Evolutionary conservation across 2,797 vertebrate species (phyloP).

Genomic region (Fistularia commersonii): DNA sequence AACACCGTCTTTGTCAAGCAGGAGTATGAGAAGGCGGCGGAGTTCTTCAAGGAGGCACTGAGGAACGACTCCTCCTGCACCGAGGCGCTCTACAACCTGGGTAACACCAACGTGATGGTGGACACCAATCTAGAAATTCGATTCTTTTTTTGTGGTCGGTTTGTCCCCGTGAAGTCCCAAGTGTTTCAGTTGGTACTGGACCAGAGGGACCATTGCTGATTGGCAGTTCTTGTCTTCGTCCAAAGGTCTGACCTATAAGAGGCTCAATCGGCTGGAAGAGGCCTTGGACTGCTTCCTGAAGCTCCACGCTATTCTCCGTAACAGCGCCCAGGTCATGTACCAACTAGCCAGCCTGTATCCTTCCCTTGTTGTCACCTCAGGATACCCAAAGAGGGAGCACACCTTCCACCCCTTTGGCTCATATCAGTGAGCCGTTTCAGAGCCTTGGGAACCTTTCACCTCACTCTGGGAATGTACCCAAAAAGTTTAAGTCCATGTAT

Average conservation of each 20-base stretch:
- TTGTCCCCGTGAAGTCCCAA: background rate
- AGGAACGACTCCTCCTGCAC: conserved; percentile 96
- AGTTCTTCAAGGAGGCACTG: conserved; percentile 95
- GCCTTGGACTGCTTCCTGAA: conserved; percentile 94
- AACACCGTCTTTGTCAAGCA: conserved; percentile 87
- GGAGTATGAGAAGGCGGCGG: conserved; percentile 91
- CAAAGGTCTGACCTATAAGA: conserved; percentile 90
- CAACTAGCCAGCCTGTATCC: conserved; percentile 94
- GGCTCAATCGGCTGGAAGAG: conserved; percentile 84
- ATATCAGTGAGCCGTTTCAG: background rate
- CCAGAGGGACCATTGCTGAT: background rate
- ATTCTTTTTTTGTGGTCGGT: background rate
- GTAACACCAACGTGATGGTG: conserved; percentile 47
- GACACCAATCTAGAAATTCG: too few relatives aligned
- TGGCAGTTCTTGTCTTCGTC: background rate
- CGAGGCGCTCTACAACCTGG: conserved; percentile 94
- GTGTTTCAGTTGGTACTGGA: background rate
- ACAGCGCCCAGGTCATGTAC: conserved; percentile 89
- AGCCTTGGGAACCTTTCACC: background rate
- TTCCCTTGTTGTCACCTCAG: conserved; percentile 24
- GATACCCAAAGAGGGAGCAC: too few relatives aligned
- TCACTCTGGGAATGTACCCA: too few relatives aligned
- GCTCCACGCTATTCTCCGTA: conserved; percentile 90
- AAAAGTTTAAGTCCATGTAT: too few relatives aligned
- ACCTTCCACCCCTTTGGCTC: background rate